Base-by-base conservation (phyloP, 1,140 invertebrate species). In the Armadillidium nasatum region DNA sequence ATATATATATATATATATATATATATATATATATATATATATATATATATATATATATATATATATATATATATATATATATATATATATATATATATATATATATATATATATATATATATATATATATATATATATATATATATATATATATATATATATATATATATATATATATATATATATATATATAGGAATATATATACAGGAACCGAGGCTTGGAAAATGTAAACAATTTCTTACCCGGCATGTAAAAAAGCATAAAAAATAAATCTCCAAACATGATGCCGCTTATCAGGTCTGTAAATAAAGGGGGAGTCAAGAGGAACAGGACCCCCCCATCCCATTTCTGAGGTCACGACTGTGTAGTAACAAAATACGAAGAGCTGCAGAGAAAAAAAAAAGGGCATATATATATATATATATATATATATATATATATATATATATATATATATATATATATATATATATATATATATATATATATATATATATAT, bases 181-280 rank as follows among this genome's bases (percentile, higher is more conserved):
- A 50, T 43, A 72, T 44, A 0, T 72, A 4, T n/a, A n/a, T n/a
- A n/a, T n/a, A n/a, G n/a, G n/a, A n/a, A n/a, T n/a, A n/a, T n/a
- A n/a, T n/a, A n/a, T 10, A 72, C 44, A 44, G 7, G 7, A 72
- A 43, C 15, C 3, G n/a, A n/a, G n/a, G n/a, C n/a, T n/a, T n/a
- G n/a, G n/a, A n/a, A 19, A 76, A 4, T 44, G 70, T 46, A 23
- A 13, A 75, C n/a, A n/a, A n/a, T n/a, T n/a, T n/a, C 81, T 78
- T 71, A 82, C 81, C 95, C 95, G 19, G 94, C 94, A 86, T 98
- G 96, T 82, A 98, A 88, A 77, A 97, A 91, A 90, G 95, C 96
- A 87, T 98, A 98, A 80, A 94, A 90, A 78, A 96, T 86, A 85
- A 97, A 98, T 83, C 95, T 89, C 95, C 95, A 97, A 70, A 97